phyloP scores from a whole-genome alignment of 2,888 invertebrate genomes.

The Auanema sp. region DNA sequence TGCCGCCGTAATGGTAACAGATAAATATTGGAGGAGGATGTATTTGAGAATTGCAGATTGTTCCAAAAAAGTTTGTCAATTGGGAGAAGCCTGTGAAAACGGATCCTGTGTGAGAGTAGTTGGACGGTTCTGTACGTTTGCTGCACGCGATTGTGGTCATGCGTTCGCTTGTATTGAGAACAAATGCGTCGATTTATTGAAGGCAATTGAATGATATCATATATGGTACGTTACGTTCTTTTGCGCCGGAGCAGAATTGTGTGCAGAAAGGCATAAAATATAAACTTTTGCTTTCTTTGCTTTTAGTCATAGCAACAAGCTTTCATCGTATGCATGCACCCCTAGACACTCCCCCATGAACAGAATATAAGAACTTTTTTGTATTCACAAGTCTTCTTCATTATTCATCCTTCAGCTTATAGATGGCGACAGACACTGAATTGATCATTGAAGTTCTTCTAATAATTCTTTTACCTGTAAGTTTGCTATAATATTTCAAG shows the following conservation, averaged over 20 bases:
- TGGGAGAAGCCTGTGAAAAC: conserved; percentile 55
- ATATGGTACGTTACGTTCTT: background rate
- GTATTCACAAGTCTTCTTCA: no score
- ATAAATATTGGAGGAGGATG: background rate
- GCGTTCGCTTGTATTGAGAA: conserved; percentile 50
- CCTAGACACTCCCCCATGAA: no score
- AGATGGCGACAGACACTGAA: conserved; percentile 16
- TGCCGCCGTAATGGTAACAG: conserved; percentile 56
- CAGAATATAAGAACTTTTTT: no score
- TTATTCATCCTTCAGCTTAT: background rate
- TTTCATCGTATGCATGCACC: no score
- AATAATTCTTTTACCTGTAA: conserved; percentile 33
- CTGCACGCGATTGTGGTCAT: conserved; percentile 55
- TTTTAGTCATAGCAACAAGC: no score
- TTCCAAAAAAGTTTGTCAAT: conserved; percentile 54
- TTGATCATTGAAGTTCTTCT: conserved; percentile 28
- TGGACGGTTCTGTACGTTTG: conserved; percentile 47
- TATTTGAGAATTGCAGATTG: conserved; percentile 43
- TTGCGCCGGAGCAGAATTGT: conserved; percentile 7
- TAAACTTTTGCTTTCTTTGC: no score
- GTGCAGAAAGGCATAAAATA: no score
- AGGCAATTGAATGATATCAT: background rate
- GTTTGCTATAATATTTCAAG: background rate
- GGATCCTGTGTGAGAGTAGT: conserved; percentile 54
- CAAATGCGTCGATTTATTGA: conserved; percentile 33